phyloP scores from a whole-genome alignment of 2,797 vertebrate species.

The Poecilia picta region DNA sequence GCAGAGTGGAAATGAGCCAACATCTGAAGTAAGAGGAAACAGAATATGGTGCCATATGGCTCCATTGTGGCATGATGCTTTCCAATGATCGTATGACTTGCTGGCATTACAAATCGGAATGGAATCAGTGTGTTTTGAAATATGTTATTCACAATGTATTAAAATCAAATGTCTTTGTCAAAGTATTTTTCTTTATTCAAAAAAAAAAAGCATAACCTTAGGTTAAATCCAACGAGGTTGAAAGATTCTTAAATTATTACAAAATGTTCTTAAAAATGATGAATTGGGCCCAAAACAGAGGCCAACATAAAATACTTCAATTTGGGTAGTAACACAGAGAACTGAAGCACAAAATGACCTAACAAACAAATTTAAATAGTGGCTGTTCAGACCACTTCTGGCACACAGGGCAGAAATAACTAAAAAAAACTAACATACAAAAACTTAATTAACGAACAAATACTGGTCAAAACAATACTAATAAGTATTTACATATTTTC shows the following conservation, averaged over 20 bases:
- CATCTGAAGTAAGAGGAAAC: conserved; percentile 51
- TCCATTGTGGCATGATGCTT: conserved; percentile 32
- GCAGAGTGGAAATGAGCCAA: conserved; percentile 53
- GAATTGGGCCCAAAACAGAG: not conserved
- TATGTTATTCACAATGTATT: not conserved
- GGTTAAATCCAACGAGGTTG: not conserved
- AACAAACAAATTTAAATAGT: too few species aligned
- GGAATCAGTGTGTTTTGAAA: conserved; percentile 20
- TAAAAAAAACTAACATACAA: too few species aligned
- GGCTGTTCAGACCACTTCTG: too few species aligned
- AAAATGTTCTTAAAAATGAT: not conserved
- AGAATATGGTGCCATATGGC: conserved; percentile 64
- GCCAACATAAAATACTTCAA: too few species aligned
- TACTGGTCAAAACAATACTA: too few species aligned
- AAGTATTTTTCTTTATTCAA: not conserved
- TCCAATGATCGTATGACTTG: conserved; percentile 51
- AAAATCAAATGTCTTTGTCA: not conserved
- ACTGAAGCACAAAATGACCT: too few species aligned
- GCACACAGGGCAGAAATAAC: too few species aligned
- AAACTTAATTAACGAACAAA: too few species aligned
- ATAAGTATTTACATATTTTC: too few species aligned
- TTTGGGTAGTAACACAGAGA: too few species aligned
- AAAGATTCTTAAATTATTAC: not conserved
- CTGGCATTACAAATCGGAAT: conserved; percentile 45
- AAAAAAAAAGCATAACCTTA: not conserved